Conservation (phyloP, 1,140 invertebrate species). For the Magallana gigas region DNA sequence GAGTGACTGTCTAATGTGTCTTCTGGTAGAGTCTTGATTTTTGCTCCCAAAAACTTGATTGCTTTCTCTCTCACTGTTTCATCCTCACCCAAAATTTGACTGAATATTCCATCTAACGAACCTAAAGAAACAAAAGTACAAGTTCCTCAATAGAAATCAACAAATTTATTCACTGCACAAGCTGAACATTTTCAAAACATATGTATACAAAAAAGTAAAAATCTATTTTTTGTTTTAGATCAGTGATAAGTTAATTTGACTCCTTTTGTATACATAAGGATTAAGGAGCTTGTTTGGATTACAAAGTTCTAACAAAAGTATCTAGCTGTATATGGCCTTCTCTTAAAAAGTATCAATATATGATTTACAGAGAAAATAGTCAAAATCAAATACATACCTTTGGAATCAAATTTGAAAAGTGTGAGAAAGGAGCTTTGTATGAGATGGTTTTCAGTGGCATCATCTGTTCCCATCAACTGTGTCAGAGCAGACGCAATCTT, state of each 20-base stretch:
- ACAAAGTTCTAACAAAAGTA: no score
- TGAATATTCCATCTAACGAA: conserved; percentile 90
- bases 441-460: conserved; percentile 71
- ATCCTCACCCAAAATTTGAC: conserved; percentile 89
- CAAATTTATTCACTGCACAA: no score
- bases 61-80: conserved; percentile 88
- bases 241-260: no score
- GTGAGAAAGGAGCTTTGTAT: conserved; percentile 74
- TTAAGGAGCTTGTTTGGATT: no score
- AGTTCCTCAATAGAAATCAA: no score
- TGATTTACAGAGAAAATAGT: background rate
- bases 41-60: conserved; percentile 92
- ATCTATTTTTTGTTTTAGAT: no score
- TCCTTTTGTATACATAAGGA: no score
- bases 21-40: conserved; percentile 88
- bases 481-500: conserved; percentile 95
- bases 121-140: conserved; percentile 56
- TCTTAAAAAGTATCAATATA: no score
- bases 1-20: conserved; percentile 91
- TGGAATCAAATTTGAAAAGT: conserved; percentile 73
- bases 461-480: conserved; percentile 89
- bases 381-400: conserved; percentile 66
- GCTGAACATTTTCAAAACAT: no score
- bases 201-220: no score
- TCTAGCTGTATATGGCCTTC: no score